Evolutionary conservation across 35 echinoderm and acorn worm species (phyloP).

Genomic region (Lytechinus pictus): DNA sequence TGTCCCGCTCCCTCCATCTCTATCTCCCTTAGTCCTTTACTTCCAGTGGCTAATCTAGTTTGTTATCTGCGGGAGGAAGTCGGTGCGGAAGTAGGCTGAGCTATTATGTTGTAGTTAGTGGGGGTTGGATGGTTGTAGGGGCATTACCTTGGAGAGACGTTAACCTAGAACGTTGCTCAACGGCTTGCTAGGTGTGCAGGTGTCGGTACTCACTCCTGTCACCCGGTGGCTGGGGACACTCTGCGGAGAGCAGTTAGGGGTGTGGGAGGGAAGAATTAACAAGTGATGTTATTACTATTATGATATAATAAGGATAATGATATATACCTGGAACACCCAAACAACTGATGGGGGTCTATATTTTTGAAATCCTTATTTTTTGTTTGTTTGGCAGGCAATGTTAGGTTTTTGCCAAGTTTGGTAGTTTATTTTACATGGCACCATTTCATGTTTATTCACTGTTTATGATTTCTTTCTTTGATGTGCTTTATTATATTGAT

Average conservation of each 20-base stretch:
- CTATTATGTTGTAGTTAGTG: background rate
- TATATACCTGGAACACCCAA: background rate
- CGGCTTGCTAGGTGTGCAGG: background rate
- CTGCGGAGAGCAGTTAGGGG: background rate
- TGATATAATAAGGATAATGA: background rate
- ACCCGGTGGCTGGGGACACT: background rate
- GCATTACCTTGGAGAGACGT: background rate
- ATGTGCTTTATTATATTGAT: too few relatives aligned
- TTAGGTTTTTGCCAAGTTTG: too few relatives aligned
- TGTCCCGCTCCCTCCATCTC: background rate
- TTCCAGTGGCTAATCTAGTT: background rate
- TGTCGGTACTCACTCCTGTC: background rate
- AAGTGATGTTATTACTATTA: background rate
- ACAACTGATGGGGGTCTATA: background rate
- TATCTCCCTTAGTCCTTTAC: background rate
- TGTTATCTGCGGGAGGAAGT: background rate
- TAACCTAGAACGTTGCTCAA: slow-evolving; percentile 11
- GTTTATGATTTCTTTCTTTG: too few relatives aligned
- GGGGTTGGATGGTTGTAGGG: background rate
- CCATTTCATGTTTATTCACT: too few relatives aligned
- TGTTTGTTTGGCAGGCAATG: too few relatives aligned
- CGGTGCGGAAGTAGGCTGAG: background rate
- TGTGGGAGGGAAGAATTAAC: background rate
- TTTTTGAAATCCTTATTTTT: too few relatives aligned
- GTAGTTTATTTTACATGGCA: too few relatives aligned